Evolutionary conservation across 2,113 vertebrate species (phyloP), one percentile per base, ranked within the genome.

Genomic region (Scomber scombrus): DNA sequence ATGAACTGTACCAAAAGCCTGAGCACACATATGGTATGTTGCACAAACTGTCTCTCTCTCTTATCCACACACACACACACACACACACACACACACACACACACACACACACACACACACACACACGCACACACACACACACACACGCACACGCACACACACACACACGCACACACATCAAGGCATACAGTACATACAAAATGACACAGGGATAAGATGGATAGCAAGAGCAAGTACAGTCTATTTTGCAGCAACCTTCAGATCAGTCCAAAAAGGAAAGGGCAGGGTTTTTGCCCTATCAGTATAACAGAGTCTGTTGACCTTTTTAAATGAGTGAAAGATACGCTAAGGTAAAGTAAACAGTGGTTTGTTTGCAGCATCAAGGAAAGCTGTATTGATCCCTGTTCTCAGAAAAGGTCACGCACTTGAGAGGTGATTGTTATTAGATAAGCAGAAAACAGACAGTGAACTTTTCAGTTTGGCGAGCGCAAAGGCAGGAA

Each of bases 281-380:
- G 90, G 79, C 88, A 89, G 78, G 54, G 72, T 74, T 86, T 56
- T 85, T 68, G 2, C 55, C 76, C 82, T 67, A 84, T 92, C 89
- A 86, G 86, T 84, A 80, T 75, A 82, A 89, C 84, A 67, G 74
- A 92, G 86, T 90, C 85, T 75, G 83, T 78, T 93, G 89, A 94
- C 93, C 91, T 94, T 93, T 93, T 86, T 87, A 91, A 93, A 90
- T 84, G 84, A 87, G 85, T 86, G 92, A 91, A 90, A 87, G 89
- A 91, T 90, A 89, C 73, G 71, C 75, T 81, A 80, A 88, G 86
- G 87, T 91, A 86, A 90, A 86, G 87, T 90, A 92, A 94, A 92
- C 91, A 90, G 85, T 69, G 74, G 82, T 85, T 89, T 89, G 87
- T 91, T 92, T 91, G 84, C 87, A 72, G 84, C 79, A 81, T 88